Evolutionary conservation across 2,888 invertebrate species (phyloP).

Genomic region (Synanthedon tipuliformis): DNA sequence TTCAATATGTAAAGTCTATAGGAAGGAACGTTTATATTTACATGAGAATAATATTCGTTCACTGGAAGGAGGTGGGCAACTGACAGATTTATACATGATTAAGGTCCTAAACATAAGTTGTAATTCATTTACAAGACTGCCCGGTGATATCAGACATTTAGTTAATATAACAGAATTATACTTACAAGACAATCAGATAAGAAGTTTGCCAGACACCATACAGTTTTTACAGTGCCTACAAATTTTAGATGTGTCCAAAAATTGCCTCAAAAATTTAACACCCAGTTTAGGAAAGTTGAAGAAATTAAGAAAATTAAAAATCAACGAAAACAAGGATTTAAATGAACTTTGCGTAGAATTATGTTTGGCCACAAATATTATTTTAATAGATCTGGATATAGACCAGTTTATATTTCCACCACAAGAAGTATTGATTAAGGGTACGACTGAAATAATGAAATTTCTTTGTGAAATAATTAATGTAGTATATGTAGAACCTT

Average conservation of each 20-base stretch:
- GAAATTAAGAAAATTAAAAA: conserved; percentile 70
- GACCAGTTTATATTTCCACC: conserved; percentile 76
- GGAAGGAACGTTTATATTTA: conserved; percentile 77
- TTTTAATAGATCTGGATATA: conserved; percentile 72
- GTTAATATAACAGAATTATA: conserved; percentile 79
- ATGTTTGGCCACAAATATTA: conserved; percentile 73
- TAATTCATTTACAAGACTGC: conserved; percentile 74
- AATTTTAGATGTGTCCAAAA: conserved; percentile 78
- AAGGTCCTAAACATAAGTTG: conserved; percentile 75
- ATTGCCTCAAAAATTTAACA: conserved; percentile 75
- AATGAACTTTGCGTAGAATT: conserved; percentile 74
- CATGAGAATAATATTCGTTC: conserved; percentile 77
- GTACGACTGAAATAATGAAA: conserved; percentile 75
- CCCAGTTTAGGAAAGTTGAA: conserved; percentile 73
- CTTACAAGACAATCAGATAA: conserved; percentile 78
- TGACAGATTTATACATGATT: conserved; percentile 76
- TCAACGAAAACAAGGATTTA: conserved; percentile 71
- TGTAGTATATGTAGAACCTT: conserved; percentile 59
- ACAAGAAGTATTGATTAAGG: conserved; percentile 66
- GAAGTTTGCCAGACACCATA: conserved; percentile 76
- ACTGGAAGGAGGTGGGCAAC: conserved; percentile 77
- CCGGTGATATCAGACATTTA: conserved; percentile 74
- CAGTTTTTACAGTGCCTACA: conserved; percentile 73
- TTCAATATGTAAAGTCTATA: conserved; percentile 83
- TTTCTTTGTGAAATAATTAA: conserved; percentile 67